phyloP scores from a whole-genome alignment of 1,140 invertebrate genomes.

The Mya arenaria region DNA sequence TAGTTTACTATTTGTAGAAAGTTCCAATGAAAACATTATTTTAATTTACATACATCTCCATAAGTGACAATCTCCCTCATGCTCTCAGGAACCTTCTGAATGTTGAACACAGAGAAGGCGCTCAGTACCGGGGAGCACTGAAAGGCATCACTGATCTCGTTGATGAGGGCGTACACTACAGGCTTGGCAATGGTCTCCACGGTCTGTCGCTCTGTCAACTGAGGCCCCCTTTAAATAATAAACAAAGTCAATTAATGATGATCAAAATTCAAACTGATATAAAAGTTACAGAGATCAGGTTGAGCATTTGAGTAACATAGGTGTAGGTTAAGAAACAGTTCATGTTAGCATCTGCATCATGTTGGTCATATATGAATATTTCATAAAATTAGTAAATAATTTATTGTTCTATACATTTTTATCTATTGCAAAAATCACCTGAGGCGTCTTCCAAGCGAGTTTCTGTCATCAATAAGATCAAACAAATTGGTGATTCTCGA shows the following conservation, averaged over 20 bases:
- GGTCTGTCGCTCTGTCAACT: not conserved
- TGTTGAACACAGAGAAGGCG: not conserved
- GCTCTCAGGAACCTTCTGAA: not conserved
- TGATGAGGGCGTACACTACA: not conserved
- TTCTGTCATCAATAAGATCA: not conserved
- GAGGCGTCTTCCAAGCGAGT: not conserved
- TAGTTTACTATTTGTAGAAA: not conserved
- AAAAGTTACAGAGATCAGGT: not conserved
- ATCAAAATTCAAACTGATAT: not conserved
- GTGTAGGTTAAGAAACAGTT: not conserved
- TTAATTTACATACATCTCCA: not conserved
- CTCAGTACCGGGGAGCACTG: not conserved
- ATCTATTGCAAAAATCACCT: not conserved
- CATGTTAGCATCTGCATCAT: not conserved
- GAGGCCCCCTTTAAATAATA: not conserved
- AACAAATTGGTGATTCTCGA: not conserved
- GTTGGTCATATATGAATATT: not conserved
- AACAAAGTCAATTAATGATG: not conserved
- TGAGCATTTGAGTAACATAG: not conserved
- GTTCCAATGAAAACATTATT: not conserved
- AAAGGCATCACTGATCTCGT: conserved; percentile 9
- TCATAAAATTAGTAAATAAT: not conserved
- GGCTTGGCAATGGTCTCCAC: not conserved
- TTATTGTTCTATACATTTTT: not conserved
- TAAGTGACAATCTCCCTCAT: not conserved